Evolutionary conservation across 2,797 vertebrate genomes (phyloP).

Genomic region (Xiphophorus birchmanni): DNA sequence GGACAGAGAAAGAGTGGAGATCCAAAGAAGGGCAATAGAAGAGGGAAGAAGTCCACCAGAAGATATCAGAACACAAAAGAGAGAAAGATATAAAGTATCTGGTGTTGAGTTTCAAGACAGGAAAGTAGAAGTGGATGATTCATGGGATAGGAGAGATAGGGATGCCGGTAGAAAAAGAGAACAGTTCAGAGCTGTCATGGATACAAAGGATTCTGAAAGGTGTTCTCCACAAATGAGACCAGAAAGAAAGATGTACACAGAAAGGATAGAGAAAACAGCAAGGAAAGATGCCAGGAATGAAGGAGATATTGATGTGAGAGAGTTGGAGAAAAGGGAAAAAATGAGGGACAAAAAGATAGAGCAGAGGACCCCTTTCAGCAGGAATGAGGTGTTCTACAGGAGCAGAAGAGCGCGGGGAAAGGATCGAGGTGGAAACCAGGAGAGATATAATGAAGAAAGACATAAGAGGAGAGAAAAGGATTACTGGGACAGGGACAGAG

Average conservation of each 20-base stretch:
- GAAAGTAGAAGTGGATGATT: conserved; percentile 50
- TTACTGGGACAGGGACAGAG: conserved; percentile 28
- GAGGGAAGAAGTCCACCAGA: conserved; percentile 46
- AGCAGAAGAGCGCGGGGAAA: conserved; percentile 28
- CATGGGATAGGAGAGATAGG: conserved; percentile 52
- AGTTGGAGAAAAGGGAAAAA: conserved; percentile 53
- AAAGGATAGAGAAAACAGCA: conserved; percentile 39
- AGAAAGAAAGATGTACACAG: conserved; percentile 48
- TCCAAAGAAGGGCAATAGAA: conserved; percentile 28
- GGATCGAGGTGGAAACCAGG: conserved; percentile 46
- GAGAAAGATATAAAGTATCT: conserved; percentile 52
- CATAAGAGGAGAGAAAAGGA: conserved; percentile 34
- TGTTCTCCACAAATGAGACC: conserved; percentile 41
- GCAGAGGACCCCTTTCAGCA: conserved; percentile 56
- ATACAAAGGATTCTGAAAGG: conserved; percentile 40
- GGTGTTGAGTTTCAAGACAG: conserved; percentile 49
- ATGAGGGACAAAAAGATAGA: conserved; percentile 41
- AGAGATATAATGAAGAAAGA: conserved; percentile 48
- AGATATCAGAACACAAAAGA: conserved; percentile 43
- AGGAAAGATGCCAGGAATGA: conserved; percentile 68
- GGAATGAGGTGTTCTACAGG: conserved; percentile 64
- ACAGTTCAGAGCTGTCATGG: conserved; percentile 31
- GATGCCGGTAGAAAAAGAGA: conserved; percentile 53
- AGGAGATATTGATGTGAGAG: conserved; percentile 65
- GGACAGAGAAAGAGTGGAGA: conserved; percentile 48